Evolutionary conservation across 2,888 invertebrate genomes (phyloP), one percentile per base, ranked within the genome.

Genomic region (Brachypterus glaber): DNA sequence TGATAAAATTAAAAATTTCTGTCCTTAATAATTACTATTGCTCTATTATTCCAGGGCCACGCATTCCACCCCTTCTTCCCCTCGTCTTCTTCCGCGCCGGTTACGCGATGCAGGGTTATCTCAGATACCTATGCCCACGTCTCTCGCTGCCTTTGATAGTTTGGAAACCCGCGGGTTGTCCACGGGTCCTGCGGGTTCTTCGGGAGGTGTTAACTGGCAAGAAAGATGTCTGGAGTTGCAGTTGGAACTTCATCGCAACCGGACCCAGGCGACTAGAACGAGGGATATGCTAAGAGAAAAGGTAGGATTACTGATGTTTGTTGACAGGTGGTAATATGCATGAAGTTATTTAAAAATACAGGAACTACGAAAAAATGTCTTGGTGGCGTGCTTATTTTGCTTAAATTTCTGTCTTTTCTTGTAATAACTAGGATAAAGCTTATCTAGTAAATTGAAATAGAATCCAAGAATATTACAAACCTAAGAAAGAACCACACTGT

Each of bases 211-310:
- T 56, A 86, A 88, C 66, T 91, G 90, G 91, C 87, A 89, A 67
- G 88, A 89, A 66, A 72, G 87, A 39, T 91, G 90, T 59, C 64
- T 88, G 55, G 84, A 87, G 60, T 66, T 92, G 51, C 90, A 91
- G 64, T 66, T 86, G 55, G 89, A 91, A 61, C 67, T 91, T 51
- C 88, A 89, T 59, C 72, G 88, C 47, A 89, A 86, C 59, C 76
- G 87, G 54, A 80, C 83, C 53, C 90, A 91, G 67, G 88, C 90
- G 2, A 83, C 85, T 43, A 77, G 86, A 56, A 87, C 90, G 36
- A 74, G 89, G 33, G 86, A 89, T 58, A 83, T 89, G 78, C 77
- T 92, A 41, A 72, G 88, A 60, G 88, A 89, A 70, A 91, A 91
- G 87, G 91, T 91, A 60, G 49, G 54, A n/a, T n/a, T n/a, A n/a